phyloP scores from a whole-genome alignment of 2,113 vertebrate genomes.

The Formicarius rufipectus region DNA sequence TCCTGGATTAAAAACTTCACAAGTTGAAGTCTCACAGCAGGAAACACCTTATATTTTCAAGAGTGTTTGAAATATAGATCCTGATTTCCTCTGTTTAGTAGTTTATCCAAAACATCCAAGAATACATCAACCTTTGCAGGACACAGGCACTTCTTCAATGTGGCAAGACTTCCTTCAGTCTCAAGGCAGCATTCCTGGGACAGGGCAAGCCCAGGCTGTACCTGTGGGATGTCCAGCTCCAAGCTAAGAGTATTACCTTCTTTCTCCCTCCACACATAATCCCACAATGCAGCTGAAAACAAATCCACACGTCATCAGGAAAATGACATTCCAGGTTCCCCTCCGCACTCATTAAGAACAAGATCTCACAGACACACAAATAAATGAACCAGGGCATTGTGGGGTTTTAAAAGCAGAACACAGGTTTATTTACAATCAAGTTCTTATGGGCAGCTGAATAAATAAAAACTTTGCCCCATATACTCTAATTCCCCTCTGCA shows the following conservation, averaged over 20 bases:
- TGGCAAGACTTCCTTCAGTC: neutral
- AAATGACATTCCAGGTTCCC: neutral
- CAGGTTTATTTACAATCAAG: conserved; percentile 79
- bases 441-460: conserved; percentile 77
- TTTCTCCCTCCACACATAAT: neutral
- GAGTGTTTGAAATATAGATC: neutral
- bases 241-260: neutral
- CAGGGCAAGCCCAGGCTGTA: neutral
- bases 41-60: neutral
- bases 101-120: neutral
- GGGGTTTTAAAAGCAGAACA: conserved; percentile 71
- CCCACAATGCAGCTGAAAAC: neutral
- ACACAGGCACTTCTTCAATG: neutral
- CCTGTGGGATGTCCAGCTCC: fast-evolving
- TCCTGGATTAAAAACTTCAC: neutral
- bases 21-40: neutral
- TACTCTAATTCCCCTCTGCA: conserved; percentile 6
- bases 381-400: neutral
- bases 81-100: neutral
- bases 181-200: neutral
- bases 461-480: conserved; percentile 71
- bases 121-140: neutral
- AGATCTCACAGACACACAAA: neutral
- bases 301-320: neutral
- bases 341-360: neutral